Conservation (phyloP, 1,140 invertebrate species). For the Drosophila repleta region DNA sequence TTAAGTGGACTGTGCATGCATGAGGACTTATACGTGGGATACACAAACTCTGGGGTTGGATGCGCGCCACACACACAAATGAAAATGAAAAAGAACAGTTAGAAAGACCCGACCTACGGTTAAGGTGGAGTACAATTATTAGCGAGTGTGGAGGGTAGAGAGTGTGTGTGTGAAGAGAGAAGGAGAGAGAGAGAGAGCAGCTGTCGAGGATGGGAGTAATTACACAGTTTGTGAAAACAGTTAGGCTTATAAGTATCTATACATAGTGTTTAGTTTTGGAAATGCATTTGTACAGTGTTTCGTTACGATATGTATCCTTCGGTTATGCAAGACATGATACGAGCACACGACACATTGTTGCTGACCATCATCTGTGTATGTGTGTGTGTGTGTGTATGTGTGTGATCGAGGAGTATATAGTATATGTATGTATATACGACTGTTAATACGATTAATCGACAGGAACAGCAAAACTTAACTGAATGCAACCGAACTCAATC, state of each 20-base stretch:
- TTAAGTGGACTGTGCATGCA: slow-evolving; percentile 9
- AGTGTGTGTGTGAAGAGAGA: too few species aligned
- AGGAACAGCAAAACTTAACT: slow-evolving; percentile 34
- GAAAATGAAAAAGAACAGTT: slow-evolving; percentile 8
- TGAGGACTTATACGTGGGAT: slow-evolving; percentile 6
- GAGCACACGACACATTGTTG: slow-evolving; percentile 29
- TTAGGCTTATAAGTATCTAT: slow-evolving; percentile 35
- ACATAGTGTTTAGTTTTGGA: slow-evolving; percentile 22
- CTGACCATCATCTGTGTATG: slow-evolving; percentile 16
- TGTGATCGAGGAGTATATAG: slow-evolving; percentile 13
- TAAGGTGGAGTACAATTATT: slow-evolving; percentile 13
- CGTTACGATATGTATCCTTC: slow-evolving; percentile 9
- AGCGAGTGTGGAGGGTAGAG: slow-evolving; percentile 13
- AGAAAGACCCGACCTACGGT: slow-evolving; percentile 22
- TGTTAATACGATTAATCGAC: slow-evolving; percentile 18
- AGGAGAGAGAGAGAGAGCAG: too few species aligned
- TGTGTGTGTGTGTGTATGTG: slow-evolving; percentile 4
- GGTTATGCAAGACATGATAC: slow-evolving; percentile 40
- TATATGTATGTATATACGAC: slow-evolving; percentile 25
- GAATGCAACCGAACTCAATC: slow-evolving; percentile 29
- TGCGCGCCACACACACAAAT: slow-evolving; percentile 28
- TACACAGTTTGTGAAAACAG: slow-evolving; percentile 29
- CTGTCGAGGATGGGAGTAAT: not conserved
- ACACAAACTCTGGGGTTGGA: slow-evolving; percentile 23
- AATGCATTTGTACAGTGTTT: slow-evolving; percentile 50